Evolutionary conservation across 2,113 vertebrate species (phyloP), one percentile per base, ranked within the genome.

Genomic region (Osmerus eperlanus): DNA sequence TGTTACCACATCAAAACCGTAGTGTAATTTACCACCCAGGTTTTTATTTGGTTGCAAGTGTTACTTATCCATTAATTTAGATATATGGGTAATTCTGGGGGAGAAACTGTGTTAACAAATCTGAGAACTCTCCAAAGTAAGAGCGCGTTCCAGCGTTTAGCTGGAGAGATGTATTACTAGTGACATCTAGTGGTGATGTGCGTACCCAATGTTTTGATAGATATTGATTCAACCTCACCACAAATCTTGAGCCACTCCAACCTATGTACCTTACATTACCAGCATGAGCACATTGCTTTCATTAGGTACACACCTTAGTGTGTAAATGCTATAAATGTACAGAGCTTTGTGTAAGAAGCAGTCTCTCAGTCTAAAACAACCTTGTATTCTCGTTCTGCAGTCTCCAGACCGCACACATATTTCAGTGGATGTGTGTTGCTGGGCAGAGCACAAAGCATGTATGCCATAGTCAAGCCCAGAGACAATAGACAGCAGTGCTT

Each of bases 111-210:
- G 69, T 84, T 82, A 82, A 85, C 75, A 71, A 82, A 80, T 78
- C 83, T 59, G 68, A 78, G 70, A 84, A 64, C 29, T 81, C 85
- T 5, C 67, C 58, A 36, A 36, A 36, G 55, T 73, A 61, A 74
- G 54, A 68, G 18, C 64, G 47, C 74, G 73, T 54, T 51, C 77
- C 81, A 51, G 23, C 63, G 32, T 29, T 47, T 58, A 51, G 53
- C 11, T 61, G 41, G 21, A 76, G 75, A 71, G 78, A 8, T 86
- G 91, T 86, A 82, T 67, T 68, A 83, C 84, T 79, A 93, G 81
- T 92, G 92, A 90, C 92, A 89, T 87, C 92, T 84, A 73, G 82
- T 87, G 92, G 67, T 18, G 0, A 59, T 7, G 23, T 36, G 28
- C 13, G 23, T 54, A 71, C 36, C 81, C 68, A 80, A 66, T 60